phyloP scores from a whole-genome alignment of 2,797 vertebrate species.

The Bovichtus variegatus region DNA sequence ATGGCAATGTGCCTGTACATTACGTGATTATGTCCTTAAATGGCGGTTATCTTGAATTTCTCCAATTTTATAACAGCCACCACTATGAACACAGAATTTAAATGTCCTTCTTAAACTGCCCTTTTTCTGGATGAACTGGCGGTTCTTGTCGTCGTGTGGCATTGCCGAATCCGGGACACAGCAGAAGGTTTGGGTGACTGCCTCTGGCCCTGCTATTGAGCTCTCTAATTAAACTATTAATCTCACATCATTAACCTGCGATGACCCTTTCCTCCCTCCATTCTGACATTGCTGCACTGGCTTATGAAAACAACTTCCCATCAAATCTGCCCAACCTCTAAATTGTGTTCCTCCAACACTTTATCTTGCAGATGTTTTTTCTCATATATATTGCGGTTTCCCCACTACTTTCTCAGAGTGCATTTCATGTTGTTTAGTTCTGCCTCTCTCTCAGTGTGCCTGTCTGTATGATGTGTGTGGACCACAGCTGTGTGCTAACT shows the following conservation, averaged over 20 bases:
- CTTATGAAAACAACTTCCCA: slow-evolving; percentile 65
- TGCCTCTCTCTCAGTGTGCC: slow-evolving; percentile 14
- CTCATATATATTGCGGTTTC: slow-evolving; percentile 10
- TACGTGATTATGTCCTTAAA: slow-evolving; percentile 5
- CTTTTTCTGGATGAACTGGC: slow-evolving; percentile 72
- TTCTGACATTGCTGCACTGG: slow-evolving; percentile 67
- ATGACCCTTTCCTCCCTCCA: slow-evolving; percentile 67
- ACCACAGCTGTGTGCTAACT: slow-evolving; percentile 82
- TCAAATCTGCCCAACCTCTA: slow-evolving; percentile 43
- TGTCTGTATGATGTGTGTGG: slow-evolving; percentile 57
- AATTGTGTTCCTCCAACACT: slow-evolving; percentile 20
- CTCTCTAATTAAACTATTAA: slow-evolving; percentile 86
- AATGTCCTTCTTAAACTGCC: slow-evolving; percentile 52
- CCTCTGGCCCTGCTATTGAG: slow-evolving; percentile 73
- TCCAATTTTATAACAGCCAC: too few relatives aligned
- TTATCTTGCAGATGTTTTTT: slow-evolving; percentile 32
- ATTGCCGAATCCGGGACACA: slow-evolving; percentile 62
- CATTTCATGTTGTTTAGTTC: slow-evolving; percentile 35
- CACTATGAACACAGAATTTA: slow-evolving; percentile 29
- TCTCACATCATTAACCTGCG: slow-evolving; percentile 84
- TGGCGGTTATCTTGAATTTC: too few relatives aligned
- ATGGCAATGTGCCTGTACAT: background rate
- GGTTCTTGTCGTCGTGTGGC: slow-evolving; percentile 60
- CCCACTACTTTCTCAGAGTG: background rate
- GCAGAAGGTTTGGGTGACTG: slow-evolving; percentile 72